Evolutionary conservation across 2,888 invertebrate genomes (phyloP).

Genomic region (Mamestra brassicae): DNA sequence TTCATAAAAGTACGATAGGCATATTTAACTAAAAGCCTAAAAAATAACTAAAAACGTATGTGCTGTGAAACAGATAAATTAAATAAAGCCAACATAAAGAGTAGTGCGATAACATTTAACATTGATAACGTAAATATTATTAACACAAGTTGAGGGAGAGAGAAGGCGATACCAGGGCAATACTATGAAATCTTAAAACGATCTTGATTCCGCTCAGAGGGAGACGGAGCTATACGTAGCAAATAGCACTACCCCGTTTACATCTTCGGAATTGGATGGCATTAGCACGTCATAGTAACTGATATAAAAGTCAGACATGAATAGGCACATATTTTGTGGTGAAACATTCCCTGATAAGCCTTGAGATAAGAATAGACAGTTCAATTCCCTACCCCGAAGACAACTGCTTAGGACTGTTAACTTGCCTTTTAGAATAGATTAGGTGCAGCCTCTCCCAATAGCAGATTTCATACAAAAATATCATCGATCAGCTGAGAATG

Average conservation of each 20-base stretch:
- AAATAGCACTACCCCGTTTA: no score
- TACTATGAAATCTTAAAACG: no score
- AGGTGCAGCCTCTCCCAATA: neutral
- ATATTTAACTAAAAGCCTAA: constrained; percentile 2
- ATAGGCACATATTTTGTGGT: no score
- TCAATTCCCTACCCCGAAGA: neutral
- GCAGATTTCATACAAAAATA: neutral
- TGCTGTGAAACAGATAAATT: constrained; percentile 52
- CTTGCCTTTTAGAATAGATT: no score
- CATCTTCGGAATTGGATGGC: no score
- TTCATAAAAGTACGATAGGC: constrained; percentile 1
- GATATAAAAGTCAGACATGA: no score
- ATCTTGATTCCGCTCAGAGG: no score
- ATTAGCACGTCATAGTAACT: no score
- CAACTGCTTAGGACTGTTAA: no score
- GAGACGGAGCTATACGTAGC: no score
- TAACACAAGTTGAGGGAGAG: constrained; percentile 6
- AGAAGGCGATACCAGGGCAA: constrained; percentile 5
- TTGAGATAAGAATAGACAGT: neutral
- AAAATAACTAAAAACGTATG: constrained; percentile 11
- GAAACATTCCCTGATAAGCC: neutral
- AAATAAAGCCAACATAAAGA: constrained; percentile 49
- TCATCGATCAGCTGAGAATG: no score
- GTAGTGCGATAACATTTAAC: neutral
- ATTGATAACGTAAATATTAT: constrained; percentile 2